Base-by-base conservation (phyloP, 2,888 invertebrate species). In the Tinea pellionella region DNA sequence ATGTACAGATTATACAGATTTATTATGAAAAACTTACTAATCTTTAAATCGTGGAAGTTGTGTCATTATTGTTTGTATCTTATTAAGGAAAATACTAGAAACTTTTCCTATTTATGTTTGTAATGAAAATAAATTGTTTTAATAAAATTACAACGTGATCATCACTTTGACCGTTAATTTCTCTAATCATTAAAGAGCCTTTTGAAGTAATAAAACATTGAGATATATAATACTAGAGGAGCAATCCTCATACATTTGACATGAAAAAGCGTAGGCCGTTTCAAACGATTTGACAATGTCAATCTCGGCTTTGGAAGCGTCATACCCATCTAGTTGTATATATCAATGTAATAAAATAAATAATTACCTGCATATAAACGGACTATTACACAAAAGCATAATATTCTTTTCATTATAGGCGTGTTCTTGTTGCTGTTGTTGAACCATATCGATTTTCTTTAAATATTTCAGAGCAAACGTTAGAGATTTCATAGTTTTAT, bases 381-480 rank as follows among this genome's bases (percentile, higher is more conserved):
- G 91, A 61, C 92, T 93, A 60, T 93, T 90, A 70, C 94, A 94
- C 68, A 90, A 88, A 90, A 95, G 89, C 90, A 93, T 92, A 62
- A 97, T 94, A 65, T 92, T 90, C 75, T 95, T 95, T 80, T 97
- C 97, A 62, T 94, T 95, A 76, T 91, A 94, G 0, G 95, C 94
- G 72, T 97, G 96, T 66, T 96, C 94, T 66, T 96, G 94, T 73
- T 96, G 96, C 69, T 95, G 92, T 62, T 95, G 95, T 66, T 94
- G 93, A 16, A 96, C 93, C 74, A 97, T 94, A 69, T 96, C 95
- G 62, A 93, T 89, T 82, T 97, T 97, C 75, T 95, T 96, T 63
- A 97, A 89, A 70, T 95, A 95, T 82, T 97, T 97, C 63, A 97
- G 82, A 0, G 96, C 97, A 75, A 94, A 96, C 0, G 90, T 90